Percentiles rank a stretch among this genome's conserved stretches.
These are phyloP conservation scores for Probaryconus sp. DNA, from an alignment of 1,140 invertebrate species.

Conservation along the genomic window DNA sequence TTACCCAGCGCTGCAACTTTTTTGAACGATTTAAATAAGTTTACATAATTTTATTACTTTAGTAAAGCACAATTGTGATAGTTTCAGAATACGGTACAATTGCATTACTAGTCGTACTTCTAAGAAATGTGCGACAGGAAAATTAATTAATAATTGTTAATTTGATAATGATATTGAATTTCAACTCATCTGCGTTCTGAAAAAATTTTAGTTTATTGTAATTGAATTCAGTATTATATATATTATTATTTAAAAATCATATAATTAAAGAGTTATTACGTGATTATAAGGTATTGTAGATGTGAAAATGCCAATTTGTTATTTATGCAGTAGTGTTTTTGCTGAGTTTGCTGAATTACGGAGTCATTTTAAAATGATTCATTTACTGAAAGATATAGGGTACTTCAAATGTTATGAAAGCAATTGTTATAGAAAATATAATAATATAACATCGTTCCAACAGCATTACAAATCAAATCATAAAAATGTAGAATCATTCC, in stretches of 20 bases:
- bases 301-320: not conserved
- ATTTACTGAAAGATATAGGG: not conserved
- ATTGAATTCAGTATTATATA: no score
- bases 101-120: no score
- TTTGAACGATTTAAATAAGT: not conserved
- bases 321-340: not conserved
- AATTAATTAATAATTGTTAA: no score
- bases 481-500: no score
- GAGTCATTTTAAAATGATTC: not conserved
- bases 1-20: not conserved
- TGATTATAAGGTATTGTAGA: not conserved
- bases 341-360: not conserved
- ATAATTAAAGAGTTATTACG: not conserved
- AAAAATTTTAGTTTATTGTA: no score
- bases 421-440: constrained; percentile 2
- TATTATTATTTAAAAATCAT: not conserved
- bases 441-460: not conserved
- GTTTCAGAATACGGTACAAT: no score
- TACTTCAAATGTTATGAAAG: constrained; percentile 1
- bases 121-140: no score
- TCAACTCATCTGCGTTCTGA: no score
- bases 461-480: no score
- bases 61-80: no score
- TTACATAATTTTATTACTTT: no score
- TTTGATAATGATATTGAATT: no score